Percentiles rank a stretch among this genome's conserved stretches.
Evolutionary conservation across 1,140 invertebrate species (phyloP).

Genomic region (Hycleus cichorii): DNA sequence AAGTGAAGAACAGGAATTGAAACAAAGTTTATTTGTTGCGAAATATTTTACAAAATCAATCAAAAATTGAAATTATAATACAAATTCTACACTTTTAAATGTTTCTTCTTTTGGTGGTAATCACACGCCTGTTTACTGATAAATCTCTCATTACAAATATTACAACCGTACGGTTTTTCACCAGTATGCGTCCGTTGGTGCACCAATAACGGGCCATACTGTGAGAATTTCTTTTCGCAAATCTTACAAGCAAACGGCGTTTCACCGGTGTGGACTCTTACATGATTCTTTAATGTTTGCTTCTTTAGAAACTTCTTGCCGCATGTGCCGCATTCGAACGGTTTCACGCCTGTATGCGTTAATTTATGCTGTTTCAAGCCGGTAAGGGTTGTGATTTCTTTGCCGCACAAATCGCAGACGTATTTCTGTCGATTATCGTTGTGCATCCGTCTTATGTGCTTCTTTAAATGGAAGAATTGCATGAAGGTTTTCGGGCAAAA

Average conservation of each 20-base stretch:
- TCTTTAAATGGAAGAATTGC: slow-evolving; percentile 4
- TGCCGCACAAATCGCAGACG: slow-evolving; percentile 32
- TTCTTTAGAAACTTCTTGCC: slow-evolving; percentile 50
- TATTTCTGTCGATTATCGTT: slow-evolving; percentile 2
- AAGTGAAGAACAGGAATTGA: too few relatives aligned
- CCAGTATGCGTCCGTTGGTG: slow-evolving; percentile 70
- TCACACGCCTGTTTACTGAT: slow-evolving; percentile 49
- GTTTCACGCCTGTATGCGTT: slow-evolving; percentile 16
- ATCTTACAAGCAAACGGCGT: slow-evolving; percentile 66
- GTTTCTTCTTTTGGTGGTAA: slow-evolving; percentile 45
- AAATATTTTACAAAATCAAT: too few relatives aligned
- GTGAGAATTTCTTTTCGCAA: slow-evolving; percentile 56
- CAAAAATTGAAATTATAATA: too few relatives aligned
- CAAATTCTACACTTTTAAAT: background rate
- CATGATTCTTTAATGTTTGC: slow-evolving; percentile 64
- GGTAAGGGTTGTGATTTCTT: slow-evolving; percentile 11
- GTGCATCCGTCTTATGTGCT: slow-evolving; percentile 15
- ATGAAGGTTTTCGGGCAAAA: slow-evolving; percentile 16
- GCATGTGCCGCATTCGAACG: slow-evolving; percentile 24
- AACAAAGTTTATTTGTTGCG: too few relatives aligned
- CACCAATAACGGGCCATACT: slow-evolving; percentile 56
- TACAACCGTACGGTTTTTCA: slow-evolving; percentile 64
- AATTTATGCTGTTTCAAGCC: slow-evolving; percentile 18
- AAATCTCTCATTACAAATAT: slow-evolving; percentile 55
- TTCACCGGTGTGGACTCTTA: slow-evolving; percentile 69